Evolutionary conservation across 2,888 invertebrate species (phyloP), one percentile per base, ranked within the genome.

Genomic region (Catonia carolina): DNA sequence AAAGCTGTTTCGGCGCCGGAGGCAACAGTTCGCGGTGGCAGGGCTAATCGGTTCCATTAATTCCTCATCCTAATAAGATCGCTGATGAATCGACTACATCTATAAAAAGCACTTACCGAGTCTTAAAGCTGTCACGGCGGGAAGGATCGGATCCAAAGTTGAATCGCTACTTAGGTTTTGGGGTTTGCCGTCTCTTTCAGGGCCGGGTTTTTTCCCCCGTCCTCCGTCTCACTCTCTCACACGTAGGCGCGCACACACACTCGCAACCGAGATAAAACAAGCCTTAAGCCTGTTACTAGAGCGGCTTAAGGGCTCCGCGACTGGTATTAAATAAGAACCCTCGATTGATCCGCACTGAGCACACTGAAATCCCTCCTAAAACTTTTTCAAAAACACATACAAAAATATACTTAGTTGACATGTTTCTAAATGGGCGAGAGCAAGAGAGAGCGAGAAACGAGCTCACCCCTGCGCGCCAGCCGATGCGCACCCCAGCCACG

Each of bases 331-430:
- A 61, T 58, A 61, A 58, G 59, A 58, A 57, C 58, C 58, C 59
- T 31, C 59, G 60, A 60, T 60, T 60, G 60, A 60, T 60, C 60
- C 60, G 49, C 23, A 48, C 41, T 54, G 57, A 53, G 57, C 54
- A 55, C 61, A 54, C 59, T 53, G 58, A 59, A 61, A 58, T 59
- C 57, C 59, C 59, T 61, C 59, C 59, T 59, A 60, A 62, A 60
- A 62, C 60, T 61, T 60, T 62, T 62, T 62, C 60, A 62, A 63
- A 63, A 63, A 62, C 63, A 62, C 60, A 58, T 63, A 63, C 63
- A 63, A 63, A 63, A 63, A 63, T 63, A 63, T 63, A 63, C 62
- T 63, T 62, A 62, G 63, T 56, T 58, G 61, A 61, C 61, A 59
- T 63, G 61, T 58, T 55, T 56, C 58, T 58, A 59, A 61, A 58